Evolutionary conservation across 2,888 invertebrate genomes (phyloP).

Genomic region (Eudasyphora cyanicolor): DNA sequence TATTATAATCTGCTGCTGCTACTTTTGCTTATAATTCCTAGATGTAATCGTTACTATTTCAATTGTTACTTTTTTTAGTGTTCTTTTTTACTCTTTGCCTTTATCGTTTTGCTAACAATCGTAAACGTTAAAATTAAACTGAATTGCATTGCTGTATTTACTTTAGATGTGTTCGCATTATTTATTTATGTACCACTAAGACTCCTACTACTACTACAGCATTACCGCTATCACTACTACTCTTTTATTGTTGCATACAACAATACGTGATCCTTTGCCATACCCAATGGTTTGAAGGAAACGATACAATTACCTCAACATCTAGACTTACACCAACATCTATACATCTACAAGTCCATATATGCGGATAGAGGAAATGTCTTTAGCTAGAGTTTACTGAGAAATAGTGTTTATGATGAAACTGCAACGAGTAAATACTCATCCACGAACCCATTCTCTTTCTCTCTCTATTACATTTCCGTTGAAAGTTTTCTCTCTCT

Average conservation of each 20-base stretch:
- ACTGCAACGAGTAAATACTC: not conserved
- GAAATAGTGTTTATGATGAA: not conserved
- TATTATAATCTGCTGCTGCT: not conserved
- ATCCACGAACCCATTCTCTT: too few relatives aligned
- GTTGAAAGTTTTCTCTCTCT: not conserved
- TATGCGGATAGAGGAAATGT: too few relatives aligned
- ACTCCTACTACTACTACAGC: slow-evolving; percentile 14
- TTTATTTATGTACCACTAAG: not conserved
- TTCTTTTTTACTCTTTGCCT: not conserved
- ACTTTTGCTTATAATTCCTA: not conserved
- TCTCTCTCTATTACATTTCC: not conserved
- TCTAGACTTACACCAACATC: too few relatives aligned
- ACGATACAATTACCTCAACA: too few relatives aligned
- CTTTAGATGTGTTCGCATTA: slow-evolving; percentile 10
- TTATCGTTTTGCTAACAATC: not conserved
- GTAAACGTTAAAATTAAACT: not conserved
- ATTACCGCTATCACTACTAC: not conserved
- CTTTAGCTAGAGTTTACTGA: too few relatives aligned
- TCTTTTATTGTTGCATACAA: not conserved
- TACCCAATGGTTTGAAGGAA: too few relatives aligned
- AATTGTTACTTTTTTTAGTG: not conserved
- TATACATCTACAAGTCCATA: too few relatives aligned
- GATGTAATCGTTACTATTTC: not conserved
- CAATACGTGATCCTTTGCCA: not conserved
- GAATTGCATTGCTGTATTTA: slow-evolving; percentile 68